Percentiles rank a stretch among this genome's conserved stretches.
These are phyloP conservation scores for Lampropteryx suffumata DNA, from an alignment of 2,888 invertebrate genomes.

Conservation along the genomic window DNA sequence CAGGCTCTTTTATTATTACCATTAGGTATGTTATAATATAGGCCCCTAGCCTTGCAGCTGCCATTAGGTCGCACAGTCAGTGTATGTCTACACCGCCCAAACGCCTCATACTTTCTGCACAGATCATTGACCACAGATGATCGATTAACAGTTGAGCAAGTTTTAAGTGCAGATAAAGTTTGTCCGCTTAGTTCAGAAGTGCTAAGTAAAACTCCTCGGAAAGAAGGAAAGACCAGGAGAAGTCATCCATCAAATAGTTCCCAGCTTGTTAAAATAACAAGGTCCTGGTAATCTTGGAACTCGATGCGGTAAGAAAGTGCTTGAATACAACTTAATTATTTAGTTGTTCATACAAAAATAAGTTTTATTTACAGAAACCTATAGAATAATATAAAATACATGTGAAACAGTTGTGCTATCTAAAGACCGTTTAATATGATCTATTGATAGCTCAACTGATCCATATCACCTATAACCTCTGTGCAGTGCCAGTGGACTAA, in stretches of 20 bases:
- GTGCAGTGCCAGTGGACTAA: too few relatives aligned
- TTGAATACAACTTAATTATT: conserved; percentile 6
- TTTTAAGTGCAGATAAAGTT: conserved; percentile 65
- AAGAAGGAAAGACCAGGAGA: conserved; percentile 53
- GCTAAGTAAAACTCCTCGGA: conserved; percentile 68
- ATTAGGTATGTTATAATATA: too few relatives aligned
- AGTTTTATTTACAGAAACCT: too few relatives aligned
- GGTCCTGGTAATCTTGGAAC: conserved; percentile 42
- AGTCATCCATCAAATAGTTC: conserved; percentile 72
- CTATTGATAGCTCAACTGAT: too few relatives aligned
- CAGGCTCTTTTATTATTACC: too few relatives aligned
- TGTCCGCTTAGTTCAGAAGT: conserved; percentile 56
- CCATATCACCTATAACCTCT: too few relatives aligned
- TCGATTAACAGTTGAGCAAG: conserved; percentile 66
- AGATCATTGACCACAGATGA: conserved; percentile 66
- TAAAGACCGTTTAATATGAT: too few relatives aligned
- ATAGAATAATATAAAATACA: too few relatives aligned
- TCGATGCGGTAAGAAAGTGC: conserved; percentile 1
- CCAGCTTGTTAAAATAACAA: conserved; percentile 52
- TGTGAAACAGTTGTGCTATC: too few relatives aligned
- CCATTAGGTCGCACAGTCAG: too few relatives aligned
- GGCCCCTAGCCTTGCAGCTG: too few relatives aligned
- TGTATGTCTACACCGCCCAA: neutral
- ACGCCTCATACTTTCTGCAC: conserved; percentile 42
- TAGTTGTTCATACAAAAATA: too few relatives aligned